phyloP scores from a whole-genome alignment of 2,113 vertebrate genomes.

The Psilopogon haemacephalus region DNA sequence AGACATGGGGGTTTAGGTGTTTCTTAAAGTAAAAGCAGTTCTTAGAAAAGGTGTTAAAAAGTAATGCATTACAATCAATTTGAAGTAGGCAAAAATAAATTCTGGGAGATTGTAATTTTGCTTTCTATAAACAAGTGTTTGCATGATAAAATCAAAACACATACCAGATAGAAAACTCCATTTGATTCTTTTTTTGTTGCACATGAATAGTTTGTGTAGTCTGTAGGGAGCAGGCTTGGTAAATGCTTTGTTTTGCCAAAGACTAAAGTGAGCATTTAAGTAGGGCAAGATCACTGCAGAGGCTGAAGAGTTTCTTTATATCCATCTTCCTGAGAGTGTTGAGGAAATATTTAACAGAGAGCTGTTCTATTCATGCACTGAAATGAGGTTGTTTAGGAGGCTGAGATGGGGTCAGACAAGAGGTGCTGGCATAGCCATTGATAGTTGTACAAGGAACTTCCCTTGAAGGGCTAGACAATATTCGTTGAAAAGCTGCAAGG shows the following conservation, averaged over 20 bases:
- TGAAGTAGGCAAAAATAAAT: background rate
- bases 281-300: background rate
- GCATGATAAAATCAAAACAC: background rate
- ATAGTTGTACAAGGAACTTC: background rate
- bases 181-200: background rate
- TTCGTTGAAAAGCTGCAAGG: background rate
- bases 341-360: constrained; percentile 11
- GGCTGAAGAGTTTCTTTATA: constrained; percentile 37
- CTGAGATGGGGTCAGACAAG: background rate
- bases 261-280: background rate
- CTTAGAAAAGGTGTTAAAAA: background rate
- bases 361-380: background rate
- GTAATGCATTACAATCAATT: background rate
- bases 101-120: background rate
- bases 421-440: background rate
- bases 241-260: constrained; percentile 18
- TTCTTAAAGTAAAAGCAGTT: background rate
- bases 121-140: background rate
- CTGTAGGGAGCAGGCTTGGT: background rate
- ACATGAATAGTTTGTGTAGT: constrained; percentile 11
- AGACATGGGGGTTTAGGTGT: rapidly evolving
- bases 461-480: background rate
- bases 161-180: background rate
- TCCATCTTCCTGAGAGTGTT: background rate
- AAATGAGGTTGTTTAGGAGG: background rate